Evolutionary conservation across 1,140 invertebrate genomes (phyloP).

Genomic region (Bathynomus jamesi): DNA sequence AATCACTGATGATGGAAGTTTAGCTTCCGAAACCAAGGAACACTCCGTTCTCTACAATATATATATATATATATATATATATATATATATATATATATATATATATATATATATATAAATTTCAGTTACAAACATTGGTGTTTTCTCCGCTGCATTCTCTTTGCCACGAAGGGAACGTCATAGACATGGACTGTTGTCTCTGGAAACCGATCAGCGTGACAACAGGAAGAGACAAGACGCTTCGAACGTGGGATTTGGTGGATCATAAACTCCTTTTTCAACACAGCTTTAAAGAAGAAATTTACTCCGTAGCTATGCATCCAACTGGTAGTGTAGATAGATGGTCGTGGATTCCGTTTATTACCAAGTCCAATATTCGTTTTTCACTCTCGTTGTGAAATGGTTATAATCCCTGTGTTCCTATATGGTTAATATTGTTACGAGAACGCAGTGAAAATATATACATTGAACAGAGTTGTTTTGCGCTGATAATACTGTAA

Average conservation of each 20-base stretch:
- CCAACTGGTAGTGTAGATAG: slow-evolving; percentile 32
- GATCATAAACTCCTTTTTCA: slow-evolving; percentile 18
- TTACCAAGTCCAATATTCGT: no score
- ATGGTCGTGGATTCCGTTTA: no score
- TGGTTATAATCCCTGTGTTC: no score
- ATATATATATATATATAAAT: slow-evolving; percentile 1
- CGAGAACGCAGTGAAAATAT: no score
- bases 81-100: slow-evolving; percentile 3
- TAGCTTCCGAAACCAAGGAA: no score
- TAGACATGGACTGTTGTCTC: slow-evolving; percentile 24
- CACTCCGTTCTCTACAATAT: no score
- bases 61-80: slow-evolving; percentile 3
- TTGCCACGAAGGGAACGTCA: slow-evolving; percentile 19
- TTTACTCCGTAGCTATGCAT: slow-evolving; percentile 28
- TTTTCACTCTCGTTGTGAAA: no score
- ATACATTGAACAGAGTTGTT: no score
- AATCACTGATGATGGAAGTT: no score
- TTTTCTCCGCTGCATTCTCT: slow-evolving; percentile 24
- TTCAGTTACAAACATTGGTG: slow-evolving; percentile 21
- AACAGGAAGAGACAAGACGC: slow-evolving; percentile 19
- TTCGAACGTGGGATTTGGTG: slow-evolving; percentile 27
- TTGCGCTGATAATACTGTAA: no score
- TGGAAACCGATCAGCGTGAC: slow-evolving; percentile 31
- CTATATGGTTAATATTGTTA: no score
- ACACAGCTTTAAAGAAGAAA: slow-evolving; percentile 32